phyloP scores from a whole-genome alignment of 2,797 vertebrate species.

The Silurus aristotelis region DNA sequence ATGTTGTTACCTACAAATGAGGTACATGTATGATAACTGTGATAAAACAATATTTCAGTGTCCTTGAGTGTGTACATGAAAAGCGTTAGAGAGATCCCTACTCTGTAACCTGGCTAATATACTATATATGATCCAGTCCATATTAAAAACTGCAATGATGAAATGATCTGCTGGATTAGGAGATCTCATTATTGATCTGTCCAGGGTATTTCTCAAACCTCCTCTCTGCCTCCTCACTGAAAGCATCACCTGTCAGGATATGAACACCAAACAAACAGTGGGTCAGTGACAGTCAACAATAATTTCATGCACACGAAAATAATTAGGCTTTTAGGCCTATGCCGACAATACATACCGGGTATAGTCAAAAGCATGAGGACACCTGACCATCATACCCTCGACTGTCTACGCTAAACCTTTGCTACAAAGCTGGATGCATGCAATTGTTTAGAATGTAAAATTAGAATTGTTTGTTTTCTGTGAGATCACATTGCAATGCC shows the following conservation, averaged over 20 bases:
- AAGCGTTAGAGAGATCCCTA: conserved; percentile 68
- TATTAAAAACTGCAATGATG: conserved; percentile 18
- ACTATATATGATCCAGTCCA: conserved; percentile 20
- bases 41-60: not conserved
- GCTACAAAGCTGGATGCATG: not conserved
- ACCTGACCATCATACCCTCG: too few relatives aligned
- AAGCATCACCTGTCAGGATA: conserved; percentile 80
- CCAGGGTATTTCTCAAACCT: conserved; percentile 93
- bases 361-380: too few relatives aligned
- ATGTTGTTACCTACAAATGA: conserved; percentile 20
- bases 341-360: too few relatives aligned
- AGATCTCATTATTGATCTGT: conserved; percentile 92
- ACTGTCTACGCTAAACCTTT: too few relatives aligned
- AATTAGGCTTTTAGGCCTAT: too few relatives aligned
- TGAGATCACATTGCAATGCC: not conserved
- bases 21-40: conserved; percentile 28
- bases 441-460: not conserved
- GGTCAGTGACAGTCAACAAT: not conserved
- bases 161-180: conserved; percentile 60
- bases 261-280: not conserved
- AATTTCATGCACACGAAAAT: not conserved
- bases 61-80: conserved; percentile 82
- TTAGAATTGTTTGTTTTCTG: not conserved
- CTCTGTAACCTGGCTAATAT: conserved; percentile 30
- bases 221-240: conserved; percentile 93